Percentiles rank a stretch among this genome's conserved stretches.
Conservation (phyloP, 2,797 vertebrate species). For the Pipistrellus pipistrellus region DNA sequence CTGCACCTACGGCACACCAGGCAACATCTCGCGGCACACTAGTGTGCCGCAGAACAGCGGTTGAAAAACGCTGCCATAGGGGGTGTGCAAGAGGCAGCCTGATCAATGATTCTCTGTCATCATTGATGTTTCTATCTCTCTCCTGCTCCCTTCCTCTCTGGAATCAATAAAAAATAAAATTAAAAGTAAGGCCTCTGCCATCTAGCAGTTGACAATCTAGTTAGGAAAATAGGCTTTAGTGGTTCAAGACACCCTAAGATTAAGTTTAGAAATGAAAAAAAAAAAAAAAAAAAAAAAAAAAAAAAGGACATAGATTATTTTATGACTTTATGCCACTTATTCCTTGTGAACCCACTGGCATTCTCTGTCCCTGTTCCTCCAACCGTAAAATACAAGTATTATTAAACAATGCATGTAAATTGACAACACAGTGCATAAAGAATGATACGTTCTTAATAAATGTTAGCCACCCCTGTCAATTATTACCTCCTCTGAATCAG, state of each 20-base stretch:
- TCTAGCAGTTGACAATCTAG: constrained; percentile 22
- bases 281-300: neutral
- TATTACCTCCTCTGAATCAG: neutral
- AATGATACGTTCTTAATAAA: neutral
- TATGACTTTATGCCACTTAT: constrained; percentile 12
- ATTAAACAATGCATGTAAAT: neutral
- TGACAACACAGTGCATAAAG: neutral
- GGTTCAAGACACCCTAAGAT: neutral
- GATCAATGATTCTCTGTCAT: too few relatives aligned
- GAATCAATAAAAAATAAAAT: too few relatives aligned
- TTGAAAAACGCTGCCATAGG: too few relatives aligned
- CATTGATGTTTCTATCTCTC: too few relatives aligned
- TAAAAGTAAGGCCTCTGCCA: neutral
- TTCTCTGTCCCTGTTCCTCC: neutral
- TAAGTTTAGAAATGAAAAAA: constrained; percentile 19
- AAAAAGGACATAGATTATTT: neutral
- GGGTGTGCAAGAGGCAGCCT: too few relatives aligned
- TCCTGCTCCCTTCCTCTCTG: too few relatives aligned
- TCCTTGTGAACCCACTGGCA: neutral
- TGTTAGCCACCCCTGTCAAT: neutral
- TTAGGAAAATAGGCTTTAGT: neutral
- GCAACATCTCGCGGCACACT: too few relatives aligned
- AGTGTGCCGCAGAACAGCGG: too few relatives aligned
- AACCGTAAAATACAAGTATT: neutral
- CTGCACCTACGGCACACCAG: too few relatives aligned